These are phyloP conservation scores for Chelonia mydas DNA, from an alignment of 2,797 vertebrate genomes.

Conservation along the genomic window DNA sequence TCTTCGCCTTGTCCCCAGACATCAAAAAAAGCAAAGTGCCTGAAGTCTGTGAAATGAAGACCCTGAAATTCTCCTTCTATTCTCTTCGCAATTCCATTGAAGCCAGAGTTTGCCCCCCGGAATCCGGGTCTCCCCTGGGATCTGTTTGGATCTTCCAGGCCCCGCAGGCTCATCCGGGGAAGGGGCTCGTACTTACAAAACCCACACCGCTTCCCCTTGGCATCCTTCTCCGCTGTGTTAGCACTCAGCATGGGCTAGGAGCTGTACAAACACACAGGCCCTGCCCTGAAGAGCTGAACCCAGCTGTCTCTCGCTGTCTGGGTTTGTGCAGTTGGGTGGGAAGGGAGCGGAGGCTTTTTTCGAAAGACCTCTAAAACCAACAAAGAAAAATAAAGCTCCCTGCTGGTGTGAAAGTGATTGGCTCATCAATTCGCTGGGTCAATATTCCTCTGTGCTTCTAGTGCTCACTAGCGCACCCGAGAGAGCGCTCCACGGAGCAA, in stretches of 20 bases:
- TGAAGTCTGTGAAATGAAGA: neutral
- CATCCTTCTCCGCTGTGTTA: neutral
- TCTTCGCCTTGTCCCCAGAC: neutral
- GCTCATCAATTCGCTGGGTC: rapidly evolving
- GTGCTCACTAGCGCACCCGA: rapidly evolving
- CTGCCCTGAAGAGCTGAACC: neutral
- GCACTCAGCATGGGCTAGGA: neutral
- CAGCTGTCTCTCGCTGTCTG: neutral
- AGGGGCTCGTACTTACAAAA: neutral
- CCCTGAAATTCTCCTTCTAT: neutral
- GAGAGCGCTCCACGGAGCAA: rapidly evolving
- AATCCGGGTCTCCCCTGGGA: neutral
- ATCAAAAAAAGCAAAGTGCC: neutral
- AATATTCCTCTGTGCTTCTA: rapidly evolving
- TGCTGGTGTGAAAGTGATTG: rapidly evolving
- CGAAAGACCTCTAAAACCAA: neutral
- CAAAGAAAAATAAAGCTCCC: neutral
- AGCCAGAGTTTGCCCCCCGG: neutral
- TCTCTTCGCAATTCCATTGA: neutral
- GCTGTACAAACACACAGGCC: neutral
- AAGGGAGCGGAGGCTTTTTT: neutral
- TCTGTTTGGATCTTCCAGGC: neutral
- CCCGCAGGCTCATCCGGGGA: neutral
- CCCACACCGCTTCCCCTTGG: neutral
- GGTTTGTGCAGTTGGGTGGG: neutral